These are phyloP conservation scores for Heliothis virescens DNA, from an alignment of 1,140 invertebrate species.

Conservation along the genomic window DNA sequence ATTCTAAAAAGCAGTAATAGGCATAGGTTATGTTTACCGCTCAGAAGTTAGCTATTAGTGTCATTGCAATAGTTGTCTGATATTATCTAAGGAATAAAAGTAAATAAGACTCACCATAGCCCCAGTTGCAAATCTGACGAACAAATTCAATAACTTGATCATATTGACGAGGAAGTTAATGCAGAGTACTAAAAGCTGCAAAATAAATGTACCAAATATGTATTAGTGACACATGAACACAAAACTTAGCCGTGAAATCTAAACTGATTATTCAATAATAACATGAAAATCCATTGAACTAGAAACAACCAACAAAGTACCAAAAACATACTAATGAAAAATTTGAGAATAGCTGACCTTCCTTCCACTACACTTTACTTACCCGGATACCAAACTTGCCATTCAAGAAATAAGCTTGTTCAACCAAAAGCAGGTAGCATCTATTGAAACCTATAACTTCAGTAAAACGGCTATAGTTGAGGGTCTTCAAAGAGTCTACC, in stretches of 20 bases:
- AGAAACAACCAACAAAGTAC: too few relatives aligned
- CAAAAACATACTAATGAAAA: too few relatives aligned
- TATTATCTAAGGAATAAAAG: not conserved
- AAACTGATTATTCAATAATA: too few relatives aligned
- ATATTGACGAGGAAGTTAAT: constrained; percentile 30
- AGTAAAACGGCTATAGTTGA: constrained; percentile 12
- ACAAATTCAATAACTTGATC: constrained; percentile 35
- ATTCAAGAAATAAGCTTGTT: constrained; percentile 52
- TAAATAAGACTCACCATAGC: constrained; percentile 7
- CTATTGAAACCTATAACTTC: constrained; percentile 40
- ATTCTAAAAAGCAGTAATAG: too few relatives aligned
- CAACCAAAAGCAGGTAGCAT: constrained; percentile 53
- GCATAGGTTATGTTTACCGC: too few relatives aligned
- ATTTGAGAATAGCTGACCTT: too few relatives aligned
- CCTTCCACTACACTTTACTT: not conserved
- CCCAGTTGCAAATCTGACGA: constrained; percentile 19
- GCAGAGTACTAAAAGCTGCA: constrained; percentile 22
- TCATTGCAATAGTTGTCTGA: too few relatives aligned
- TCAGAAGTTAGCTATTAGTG: too few relatives aligned
- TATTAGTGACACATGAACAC: not conserved
- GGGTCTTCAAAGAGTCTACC: constrained; percentile 39
- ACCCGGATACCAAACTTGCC: constrained; percentile 53
- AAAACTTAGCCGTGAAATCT: too few relatives aligned
- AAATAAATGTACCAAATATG: not conserved
- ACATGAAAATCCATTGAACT: too few relatives aligned